Percentiles rank a stretch among this genome's conserved stretches.
Conservation (phyloP, 2,113 vertebrate genomes). For the Atractosteus spatula region DNA sequence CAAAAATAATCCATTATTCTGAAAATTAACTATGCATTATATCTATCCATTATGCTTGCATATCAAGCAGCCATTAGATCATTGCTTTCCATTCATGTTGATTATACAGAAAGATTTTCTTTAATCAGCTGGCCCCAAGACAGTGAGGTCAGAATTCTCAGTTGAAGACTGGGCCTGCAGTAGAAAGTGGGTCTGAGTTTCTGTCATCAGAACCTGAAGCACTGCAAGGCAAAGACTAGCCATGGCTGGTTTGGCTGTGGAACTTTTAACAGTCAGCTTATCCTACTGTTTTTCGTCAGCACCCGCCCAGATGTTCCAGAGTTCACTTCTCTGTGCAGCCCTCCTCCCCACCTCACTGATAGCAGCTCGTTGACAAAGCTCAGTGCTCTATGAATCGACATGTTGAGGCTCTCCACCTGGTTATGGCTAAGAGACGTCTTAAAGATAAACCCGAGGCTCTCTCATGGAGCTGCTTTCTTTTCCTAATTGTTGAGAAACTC, state of each 20-base stretch:
- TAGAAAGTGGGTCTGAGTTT: background rate
- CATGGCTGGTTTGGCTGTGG: background rate
- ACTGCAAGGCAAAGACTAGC: constrained; percentile 4
- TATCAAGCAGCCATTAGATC: constrained; percentile 32
- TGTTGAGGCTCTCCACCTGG: background rate
- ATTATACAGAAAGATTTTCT: background rate
- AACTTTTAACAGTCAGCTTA: constrained; percentile 22
- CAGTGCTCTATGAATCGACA: no score
- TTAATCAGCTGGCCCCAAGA: constrained; percentile 35
- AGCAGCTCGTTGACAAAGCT: background rate
- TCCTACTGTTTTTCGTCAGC: constrained; percentile 7
- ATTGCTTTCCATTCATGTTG: constrained; percentile 27
- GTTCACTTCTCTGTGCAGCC: background rate
- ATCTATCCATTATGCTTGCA: constrained; percentile 42
- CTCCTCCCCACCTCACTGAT: background rate
- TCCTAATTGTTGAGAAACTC: no score
- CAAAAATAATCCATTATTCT: constrained; percentile 35
- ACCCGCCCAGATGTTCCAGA: background rate
- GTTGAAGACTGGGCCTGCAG: constrained; percentile 30
- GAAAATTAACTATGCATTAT: constrained; percentile 12
- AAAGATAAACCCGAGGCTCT: background rate
- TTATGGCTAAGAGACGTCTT: background rate
- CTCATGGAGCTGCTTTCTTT: no score
- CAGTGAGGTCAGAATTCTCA: constrained; percentile 45
- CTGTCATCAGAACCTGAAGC: background rate